Evolutionary conservation across 37 sponge, comb jelly and placozoan genomes (phyloP), one percentile per base, ranked within the genome.

Genomic region (Amphimedon queenslandica): DNA sequence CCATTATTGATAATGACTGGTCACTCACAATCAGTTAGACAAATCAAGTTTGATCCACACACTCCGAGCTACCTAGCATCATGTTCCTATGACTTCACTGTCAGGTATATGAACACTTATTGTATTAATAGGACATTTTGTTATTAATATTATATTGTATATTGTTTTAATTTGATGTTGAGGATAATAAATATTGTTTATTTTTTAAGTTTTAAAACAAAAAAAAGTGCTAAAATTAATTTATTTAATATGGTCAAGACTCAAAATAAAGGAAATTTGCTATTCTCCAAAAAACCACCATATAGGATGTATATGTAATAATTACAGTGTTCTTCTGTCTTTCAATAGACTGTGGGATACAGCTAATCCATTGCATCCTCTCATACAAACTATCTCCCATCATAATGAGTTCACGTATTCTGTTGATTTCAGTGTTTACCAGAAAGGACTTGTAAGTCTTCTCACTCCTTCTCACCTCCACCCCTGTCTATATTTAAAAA

Each of bases 371-470:
- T 13, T 23, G 4, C 18, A 65, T 61, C 76, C 76, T 6, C 79
- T 76, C 23, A 16, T 89, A 58, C 77, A 88, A 32, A 85, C 79
- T 24, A 27, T 93, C 0, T n/a, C 63, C 6, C 94, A 93, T 71
- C 94, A 93, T 33, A 71, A 73, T 56, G 94, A 93, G 66, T 93
- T 93, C 55, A 82, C 83, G n/a, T 80, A 63, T 65, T 89, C 90
- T 0, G 53, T 93, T 38, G 86, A 77, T 61, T 69, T 89, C 27
- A 79, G 73, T 53, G 33, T 75, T 20, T 87, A 90, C 21, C 47
- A 42, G 18, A 73, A 63, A 13, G 94, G 94, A 40, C 57, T 70
- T 63, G 88, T 92, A 41, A 47, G 53, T n/a, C n/a, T n/a, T n/a
- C n/a, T n/a, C n/a, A n/a, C n/a, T n/a, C n/a, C n/a, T n/a, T n/a